Evolutionary conservation across 2,888 invertebrate species (phyloP), one percentile per base, ranked within the genome.

Genomic region (Oxyteleia sp.): DNA sequence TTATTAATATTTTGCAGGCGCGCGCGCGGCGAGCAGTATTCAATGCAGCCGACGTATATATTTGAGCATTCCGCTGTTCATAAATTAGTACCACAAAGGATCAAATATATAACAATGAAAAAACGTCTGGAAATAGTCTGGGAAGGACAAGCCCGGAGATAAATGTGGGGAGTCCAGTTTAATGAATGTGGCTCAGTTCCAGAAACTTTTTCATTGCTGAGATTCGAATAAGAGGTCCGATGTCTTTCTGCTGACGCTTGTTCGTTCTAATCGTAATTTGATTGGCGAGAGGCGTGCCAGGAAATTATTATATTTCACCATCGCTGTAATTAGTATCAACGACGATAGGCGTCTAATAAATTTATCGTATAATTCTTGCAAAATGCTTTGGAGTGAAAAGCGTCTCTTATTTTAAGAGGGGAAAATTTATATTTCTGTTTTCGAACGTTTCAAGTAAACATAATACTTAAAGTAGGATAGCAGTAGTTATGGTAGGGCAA

Each of bases 141-240:
- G 71, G 78, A 80, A 80, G 76, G 79, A 84, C 71, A 75, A 71
- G 64, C 11, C 57, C 16, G 47, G 47, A 84, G 84, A 84, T 76
- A 64, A 81, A 80, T 81, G 80, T 47, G 53, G 61, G 45, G 72
- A 80, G 80, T 72, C 68, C 68, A 68, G 81, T 84, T 81, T 81
- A 84, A 81, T 72, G 84, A 84, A 84, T 72, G 47, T 84, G 84
- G 84, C 84, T 84, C 72, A 38, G 66, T 80, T 80, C 84, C 84
- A 84, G 57, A 71, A 84, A 72, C 61, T 84, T 84, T 72, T 84
- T 84, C 79, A 75, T 64, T 16, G 64, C 79, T 15, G 79, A 71
- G 83, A 68, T 69, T 63, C 83, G 74, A 64, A 68, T 72, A 63
- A 69, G 74, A 79, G 68, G 26, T 43, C 29, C 43, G 76, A 55